These are phyloP conservation scores for Pavo muticus DNA, from an alignment of 2,113 vertebrate species.

Conservation along the genomic window DNA sequence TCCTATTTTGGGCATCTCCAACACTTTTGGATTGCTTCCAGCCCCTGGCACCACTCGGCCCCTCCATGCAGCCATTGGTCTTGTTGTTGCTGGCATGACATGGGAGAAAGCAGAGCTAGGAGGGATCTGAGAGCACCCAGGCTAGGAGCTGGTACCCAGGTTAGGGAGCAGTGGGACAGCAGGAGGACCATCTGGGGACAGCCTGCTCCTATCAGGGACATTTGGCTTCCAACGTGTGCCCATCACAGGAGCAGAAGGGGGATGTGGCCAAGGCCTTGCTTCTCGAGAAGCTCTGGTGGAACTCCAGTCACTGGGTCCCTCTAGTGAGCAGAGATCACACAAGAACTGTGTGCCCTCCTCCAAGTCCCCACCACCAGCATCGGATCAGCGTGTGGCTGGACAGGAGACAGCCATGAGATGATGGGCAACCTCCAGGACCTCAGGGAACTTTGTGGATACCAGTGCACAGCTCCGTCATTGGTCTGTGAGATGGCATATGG, in stretches of 20 bases:
- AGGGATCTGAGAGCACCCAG: not conserved
- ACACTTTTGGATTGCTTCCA: not conserved
- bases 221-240: no score
- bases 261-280: not conserved
- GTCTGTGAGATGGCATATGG: not conserved
- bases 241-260: no score
- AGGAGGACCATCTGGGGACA: not conserved
- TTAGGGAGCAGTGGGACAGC: not conserved
- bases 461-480: not conserved
- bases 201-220: not conserved
- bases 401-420: not conserved
- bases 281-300: not conserved
- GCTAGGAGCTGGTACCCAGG: not conserved
- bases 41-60: not conserved
- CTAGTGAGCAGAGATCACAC: accelerated
- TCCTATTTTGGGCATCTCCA: no score
- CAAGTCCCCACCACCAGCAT: not conserved
- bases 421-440: not conserved
- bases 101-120: not conserved
- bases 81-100: not conserved
- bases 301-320: not conserved
- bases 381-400: not conserved
- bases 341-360: not conserved
- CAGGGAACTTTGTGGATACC: accelerated
- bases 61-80: not conserved